phyloP scores from a whole-genome alignment of 2,113 vertebrate genomes.

The Lanius ludovicianus region DNA sequence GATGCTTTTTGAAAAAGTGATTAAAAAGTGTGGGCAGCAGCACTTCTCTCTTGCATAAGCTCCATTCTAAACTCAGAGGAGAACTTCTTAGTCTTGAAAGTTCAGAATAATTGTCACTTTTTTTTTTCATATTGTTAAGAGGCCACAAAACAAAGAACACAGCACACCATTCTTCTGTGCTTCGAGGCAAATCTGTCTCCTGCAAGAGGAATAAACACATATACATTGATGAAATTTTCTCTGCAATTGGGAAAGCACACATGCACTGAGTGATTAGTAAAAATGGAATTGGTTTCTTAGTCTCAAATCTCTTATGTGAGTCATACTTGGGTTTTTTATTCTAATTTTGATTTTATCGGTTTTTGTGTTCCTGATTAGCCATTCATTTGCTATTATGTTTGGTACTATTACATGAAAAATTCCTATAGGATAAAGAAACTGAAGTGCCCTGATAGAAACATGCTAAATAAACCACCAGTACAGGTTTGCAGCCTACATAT shows the following conservation, averaged over 20 bases:
- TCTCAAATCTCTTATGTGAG: background rate
- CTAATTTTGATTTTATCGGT: background rate
- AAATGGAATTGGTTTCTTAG: background rate
- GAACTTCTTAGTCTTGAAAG: background rate
- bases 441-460: background rate
- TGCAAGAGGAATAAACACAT: background rate
- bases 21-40: background rate
- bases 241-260: background rate
- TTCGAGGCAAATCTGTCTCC: background rate
- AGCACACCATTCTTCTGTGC: background rate
- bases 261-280: background rate
- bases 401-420: background rate
- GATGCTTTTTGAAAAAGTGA: background rate
- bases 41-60: background rate
- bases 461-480: background rate
- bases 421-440: background rate
- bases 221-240: background rate
- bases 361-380: background rate
- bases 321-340: background rate
- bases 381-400: background rate
- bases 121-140: background rate
- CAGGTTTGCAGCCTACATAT: background rate
- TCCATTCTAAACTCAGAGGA: background rate
- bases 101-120: background rate
- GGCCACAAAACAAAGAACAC: background rate